A percentile compares a stretch with the other conserved stretches of the same genome.
Evolutionary conservation across 2,113 vertebrate species (phyloP).

Genomic region (Pelodiscus sinensis): DNA sequence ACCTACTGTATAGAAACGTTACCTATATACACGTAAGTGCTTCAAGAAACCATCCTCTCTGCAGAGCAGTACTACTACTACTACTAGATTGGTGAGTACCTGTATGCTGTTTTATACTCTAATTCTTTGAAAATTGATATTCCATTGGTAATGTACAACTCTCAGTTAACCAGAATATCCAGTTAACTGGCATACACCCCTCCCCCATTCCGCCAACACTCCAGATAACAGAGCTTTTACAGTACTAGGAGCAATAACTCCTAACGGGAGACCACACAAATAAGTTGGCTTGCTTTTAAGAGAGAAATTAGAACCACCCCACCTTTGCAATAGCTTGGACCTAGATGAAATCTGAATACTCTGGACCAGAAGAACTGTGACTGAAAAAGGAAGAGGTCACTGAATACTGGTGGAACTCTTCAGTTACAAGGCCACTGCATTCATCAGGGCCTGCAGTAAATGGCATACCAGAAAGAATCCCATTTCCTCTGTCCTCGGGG

Average conservation of each 20-base stretch:
- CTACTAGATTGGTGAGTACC: no score
- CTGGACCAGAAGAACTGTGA: neutral
- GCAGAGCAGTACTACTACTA: no score
- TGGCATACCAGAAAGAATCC: neutral
- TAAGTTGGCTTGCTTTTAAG: fast-evolving
- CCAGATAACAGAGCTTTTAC: no score
- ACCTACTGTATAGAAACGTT: no score
- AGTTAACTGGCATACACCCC: no score
- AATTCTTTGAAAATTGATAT: no score
- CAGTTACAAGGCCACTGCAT: neutral
- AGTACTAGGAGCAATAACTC: neutral
- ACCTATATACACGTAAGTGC: no score
- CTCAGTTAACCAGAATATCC: no score
- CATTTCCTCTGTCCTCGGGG: neutral
- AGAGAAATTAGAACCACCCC: fast-evolving
- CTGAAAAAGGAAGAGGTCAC: neutral
- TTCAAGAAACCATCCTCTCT: no score
- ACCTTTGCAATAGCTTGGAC: neutral
- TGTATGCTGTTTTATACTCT: no score
- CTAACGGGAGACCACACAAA: neutral
- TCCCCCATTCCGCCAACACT: no score
- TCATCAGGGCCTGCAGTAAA: neutral
- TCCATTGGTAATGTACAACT: no score
- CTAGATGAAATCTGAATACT: neutral
- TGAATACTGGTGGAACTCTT: neutral